Base-by-base conservation (phyloP, 2,888 invertebrate species). In the Drosophila villosipedis region DNA sequence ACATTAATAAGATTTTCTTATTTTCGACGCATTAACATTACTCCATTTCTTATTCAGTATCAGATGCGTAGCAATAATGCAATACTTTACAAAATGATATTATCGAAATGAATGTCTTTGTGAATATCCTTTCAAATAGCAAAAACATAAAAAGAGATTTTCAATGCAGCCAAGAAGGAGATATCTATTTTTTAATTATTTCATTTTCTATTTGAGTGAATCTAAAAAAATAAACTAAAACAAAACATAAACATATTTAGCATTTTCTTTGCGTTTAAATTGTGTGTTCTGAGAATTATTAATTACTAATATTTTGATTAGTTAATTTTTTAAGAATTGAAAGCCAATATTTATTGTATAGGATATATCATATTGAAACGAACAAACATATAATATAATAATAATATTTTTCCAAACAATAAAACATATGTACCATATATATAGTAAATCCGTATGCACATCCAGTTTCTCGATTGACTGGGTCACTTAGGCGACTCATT, bases 1-100 rank as follows among this genome's bases (percentile, higher is more conserved):
- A 65, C 69, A 91, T 90, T 89, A 80, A 89, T 75, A 83, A 76
- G 70, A 66, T 83, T 84, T 88, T 57, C 86, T 73, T 83, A 72
- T 80, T 78, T 73, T 68, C 37, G 53, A 54, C 77, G 54, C 66
- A 62, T 80, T 73, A 43, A 52, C 39, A 49, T 58, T 30, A 62
- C 52, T 53, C 28, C 52, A 22, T 47, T 9, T 58, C 28, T 50
- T 19, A 16, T 31, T 14, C 33, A 65, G 6, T 6, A 30, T 55
- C 66, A 22, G 41, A 22, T 30, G 59, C 16, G 28, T 14, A 30
- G 22, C 35, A 31, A 49, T 31, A 33, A 25, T 19, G 31, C 6
- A 39, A 39, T 35, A 9, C 14, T 28, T 25, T 14, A 16, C 28
- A 16, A 6, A 55, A 22, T 16, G 2, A 41, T 41, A n/a, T n/a